Conservation (phyloP, 2,797 vertebrate genomes). For the Acanthiza pusilla region DNA sequence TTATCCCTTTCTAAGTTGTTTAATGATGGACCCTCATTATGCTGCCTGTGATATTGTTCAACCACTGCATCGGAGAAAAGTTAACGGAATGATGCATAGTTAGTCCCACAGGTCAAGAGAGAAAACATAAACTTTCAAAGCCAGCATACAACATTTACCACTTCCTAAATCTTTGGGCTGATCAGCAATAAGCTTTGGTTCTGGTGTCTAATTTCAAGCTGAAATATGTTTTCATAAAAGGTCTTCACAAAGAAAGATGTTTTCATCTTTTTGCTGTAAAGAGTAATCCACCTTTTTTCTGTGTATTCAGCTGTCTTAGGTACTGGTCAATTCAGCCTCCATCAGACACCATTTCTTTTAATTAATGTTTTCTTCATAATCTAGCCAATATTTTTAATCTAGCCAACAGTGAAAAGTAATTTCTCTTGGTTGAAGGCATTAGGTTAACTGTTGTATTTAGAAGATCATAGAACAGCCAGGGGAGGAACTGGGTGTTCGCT, state of each 20-base stretch:
- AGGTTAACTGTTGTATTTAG: not conserved
- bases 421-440: not conserved
- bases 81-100: not conserved
- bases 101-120: not conserved
- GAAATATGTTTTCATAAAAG: not conserved
- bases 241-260: not conserved
- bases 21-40: not conserved
- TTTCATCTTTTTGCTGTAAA: not conserved
- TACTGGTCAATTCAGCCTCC: not conserved
- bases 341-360: not conserved
- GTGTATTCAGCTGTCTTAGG: not conserved
- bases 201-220: not conserved
- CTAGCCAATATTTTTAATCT: not conserved
- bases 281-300: not conserved
- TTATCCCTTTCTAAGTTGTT: not conserved
- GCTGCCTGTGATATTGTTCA: not conserved
- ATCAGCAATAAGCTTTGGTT: not conserved
- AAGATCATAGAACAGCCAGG: not conserved
- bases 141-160: not conserved
- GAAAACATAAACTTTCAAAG: not conserved
- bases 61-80: rapidly evolving
- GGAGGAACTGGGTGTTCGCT: not conserved
- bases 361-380: not conserved
- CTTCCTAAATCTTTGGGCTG: not conserved
- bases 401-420: not conserved